Base-by-base conservation (phyloP, 1,140 invertebrate genomes). In the Drosophila ohnishii region DNA sequence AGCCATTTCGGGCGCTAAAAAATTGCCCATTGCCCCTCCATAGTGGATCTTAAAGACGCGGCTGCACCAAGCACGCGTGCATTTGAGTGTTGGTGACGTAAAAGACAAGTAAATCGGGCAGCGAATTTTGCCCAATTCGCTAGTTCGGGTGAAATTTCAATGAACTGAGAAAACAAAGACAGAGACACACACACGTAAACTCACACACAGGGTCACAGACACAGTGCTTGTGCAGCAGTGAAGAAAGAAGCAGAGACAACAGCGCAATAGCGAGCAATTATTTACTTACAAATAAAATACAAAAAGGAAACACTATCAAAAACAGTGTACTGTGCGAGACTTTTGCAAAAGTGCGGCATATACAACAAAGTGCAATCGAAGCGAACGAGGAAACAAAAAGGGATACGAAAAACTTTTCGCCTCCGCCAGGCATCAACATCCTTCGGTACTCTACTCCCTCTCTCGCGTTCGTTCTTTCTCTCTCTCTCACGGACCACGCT, bases 161-260 rank as follows among this genome's bases (percentile, higher is more conserved):
- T 88, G 84, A 88, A 80, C 84, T 88, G 84, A 88, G 83, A 88
- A 86, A 88, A 88, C 84, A 89, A 88, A 88, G 84, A 84, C 84
- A 88, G 84, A 84, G 75, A 82, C 78, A 81, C 69, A 80, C 67
- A 66, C 30, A 66, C 47, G 37, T 60, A 63, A 63, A 80, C 77
- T 71, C 66, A 56, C 50, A 79, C 57, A 78, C 66, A 78, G 40
- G 32, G 40, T 66, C 47, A 73, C 66, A 80, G 55, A 73, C 67
- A 62, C 35, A 73, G 70, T 77, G 51, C 65, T 79, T 67, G 59
- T 51, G 57, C 67, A 81, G 75, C 66, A 84, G 76, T 71, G 65
- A 60, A 73, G 78, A 75, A 85, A 85, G 80, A 79, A 84, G 80
- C 76, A 85, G 82, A 77, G 78, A 78, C 82, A 87, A 86, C 82